These are phyloP conservation scores for Magallana ariakensis DNA, from an alignment of 1,140 invertebrate genomes.

Conservation along the genomic window DNA sequence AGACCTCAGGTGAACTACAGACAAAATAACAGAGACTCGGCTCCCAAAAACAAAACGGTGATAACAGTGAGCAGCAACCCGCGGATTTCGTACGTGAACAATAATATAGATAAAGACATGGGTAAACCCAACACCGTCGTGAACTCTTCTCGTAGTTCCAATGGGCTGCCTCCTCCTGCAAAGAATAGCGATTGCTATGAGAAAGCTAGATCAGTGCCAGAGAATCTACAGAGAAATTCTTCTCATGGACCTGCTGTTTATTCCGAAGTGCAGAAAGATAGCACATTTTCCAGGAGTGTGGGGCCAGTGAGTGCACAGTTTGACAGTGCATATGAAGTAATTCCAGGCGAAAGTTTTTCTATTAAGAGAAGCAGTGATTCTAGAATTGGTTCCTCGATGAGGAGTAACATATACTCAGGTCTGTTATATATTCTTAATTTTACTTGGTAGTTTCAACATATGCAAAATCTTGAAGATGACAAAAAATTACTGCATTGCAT, in stretches of 20 bases:
- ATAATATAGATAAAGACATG: not conserved
- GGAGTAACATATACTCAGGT: not conserved
- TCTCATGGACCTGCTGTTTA: not conserved
- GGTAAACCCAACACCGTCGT: not conserved
- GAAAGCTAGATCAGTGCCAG: not conserved
- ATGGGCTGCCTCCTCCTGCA: not conserved
- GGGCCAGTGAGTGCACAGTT: not conserved
- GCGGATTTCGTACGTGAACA: not conserved
- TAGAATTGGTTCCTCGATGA: not conserved
- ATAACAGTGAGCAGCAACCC: not conserved
- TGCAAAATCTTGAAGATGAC: too few species aligned
- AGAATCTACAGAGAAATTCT: not conserved
- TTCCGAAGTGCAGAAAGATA: not conserved
- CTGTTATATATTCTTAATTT: not conserved
- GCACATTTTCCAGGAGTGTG: not conserved
- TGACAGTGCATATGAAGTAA: not conserved
- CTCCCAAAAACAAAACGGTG: slow-evolving; percentile 23
- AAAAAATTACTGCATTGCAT: too few species aligned
- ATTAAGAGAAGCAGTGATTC: not conserved
- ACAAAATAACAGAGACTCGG: not conserved
- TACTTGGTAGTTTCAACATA: too few species aligned
- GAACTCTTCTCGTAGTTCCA: not conserved
- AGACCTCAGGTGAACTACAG: not conserved
- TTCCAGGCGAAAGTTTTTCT: not conserved
- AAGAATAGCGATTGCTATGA: not conserved